A percentile compares a stretch with the other conserved stretches of the same genome.
These are phyloP conservation scores for Drosophila tani DNA, from an alignment of 1,140 invertebrate genomes.

Conservation along the genomic window DNA sequence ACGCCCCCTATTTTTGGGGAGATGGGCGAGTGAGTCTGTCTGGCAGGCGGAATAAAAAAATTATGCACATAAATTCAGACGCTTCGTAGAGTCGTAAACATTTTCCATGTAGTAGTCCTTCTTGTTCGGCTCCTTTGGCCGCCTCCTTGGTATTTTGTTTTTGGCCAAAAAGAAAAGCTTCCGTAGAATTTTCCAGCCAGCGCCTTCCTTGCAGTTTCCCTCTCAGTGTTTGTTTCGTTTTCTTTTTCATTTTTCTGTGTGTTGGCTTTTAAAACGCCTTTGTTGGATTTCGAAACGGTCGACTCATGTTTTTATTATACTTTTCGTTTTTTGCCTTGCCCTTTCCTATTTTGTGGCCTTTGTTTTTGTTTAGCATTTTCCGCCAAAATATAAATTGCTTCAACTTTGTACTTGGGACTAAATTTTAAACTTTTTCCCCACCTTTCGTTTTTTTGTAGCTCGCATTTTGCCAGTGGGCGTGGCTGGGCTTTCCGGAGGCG, in stretches of 20 bases:
- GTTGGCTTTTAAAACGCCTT: conserved; percentile 57
- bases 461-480: conserved; percentile 25
- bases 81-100: conserved; percentile 66
- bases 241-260: conserved; percentile 11
- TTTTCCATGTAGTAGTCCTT: conserved; percentile 47
- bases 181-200: conserved; percentile 41
- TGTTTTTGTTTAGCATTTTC: conserved; percentile 25
- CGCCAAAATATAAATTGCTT: conserved; percentile 50
- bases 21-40: conserved; percentile 22
- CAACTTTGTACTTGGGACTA: conserved; percentile 36
- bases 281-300: conserved; percentile 49
- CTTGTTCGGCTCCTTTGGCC: conserved; percentile 20
- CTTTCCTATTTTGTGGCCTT: conserved; percentile 11
- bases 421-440: conserved; percentile 46
- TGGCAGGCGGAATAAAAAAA: conserved; percentile 65
- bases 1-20: conserved; percentile 47
- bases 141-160: conserved; percentile 3
- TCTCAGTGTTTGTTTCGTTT: conserved; percentile 23
- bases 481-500: conserved; percentile 17
- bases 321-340: conserved; percentile 27
- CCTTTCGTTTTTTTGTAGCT: conserved; percentile 1
- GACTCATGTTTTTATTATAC: conserved; percentile 57
- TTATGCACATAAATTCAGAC: conserved; percentile 78
- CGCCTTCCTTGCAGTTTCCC: conserved; percentile 43
- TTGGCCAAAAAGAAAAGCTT: conserved; percentile 13